A percentile compares a stretch with the other conserved stretches of the same genome.
phyloP scores from a whole-genome alignment of 2,888 invertebrate species.

The Calameuta filiformis region DNA sequence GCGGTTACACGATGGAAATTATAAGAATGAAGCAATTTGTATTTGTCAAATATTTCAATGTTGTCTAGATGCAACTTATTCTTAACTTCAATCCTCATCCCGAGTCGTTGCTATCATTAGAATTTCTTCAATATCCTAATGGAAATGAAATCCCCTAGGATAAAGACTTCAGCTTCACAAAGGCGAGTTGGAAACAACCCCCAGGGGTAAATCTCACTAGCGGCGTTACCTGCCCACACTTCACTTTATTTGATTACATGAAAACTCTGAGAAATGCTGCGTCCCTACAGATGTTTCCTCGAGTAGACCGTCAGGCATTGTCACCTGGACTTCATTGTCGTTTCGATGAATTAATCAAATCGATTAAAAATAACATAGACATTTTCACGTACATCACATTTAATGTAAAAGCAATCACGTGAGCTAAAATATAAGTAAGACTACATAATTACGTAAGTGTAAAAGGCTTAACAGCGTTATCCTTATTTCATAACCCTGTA shows the following conservation, averaged over 20 bases:
- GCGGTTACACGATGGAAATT: not conserved
- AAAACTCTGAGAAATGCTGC: not conserved
- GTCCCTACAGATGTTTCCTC: not conserved
- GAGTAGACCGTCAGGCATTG: not conserved
- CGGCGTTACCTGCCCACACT: conserved; percentile 28
- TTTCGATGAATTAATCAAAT: not conserved
- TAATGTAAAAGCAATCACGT: not conserved
- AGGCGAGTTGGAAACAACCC: conserved; percentile 28
- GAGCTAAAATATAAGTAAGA: not conserved
- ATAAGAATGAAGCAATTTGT: not conserved
- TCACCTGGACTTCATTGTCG: not conserved
- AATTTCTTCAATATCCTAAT: conserved; percentile 49
- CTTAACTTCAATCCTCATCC: conserved; percentile 14
- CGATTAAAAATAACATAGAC: not conserved
- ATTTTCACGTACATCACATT: not conserved
- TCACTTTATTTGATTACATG: conserved; percentile 48
- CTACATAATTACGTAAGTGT: not conserved
- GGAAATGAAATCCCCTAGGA: conserved; percentile 55
- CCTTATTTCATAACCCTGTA: not conserved
- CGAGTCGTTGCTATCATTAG: conserved; percentile 27
- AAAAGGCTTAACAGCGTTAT: not conserved
- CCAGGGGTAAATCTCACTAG: conserved; percentile 39
- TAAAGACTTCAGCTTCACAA: conserved; percentile 34
- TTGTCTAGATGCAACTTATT: not conserved
- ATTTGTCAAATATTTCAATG: not conserved